Evolutionary conservation across 2,888 invertebrate species (phyloP), one percentile per base, ranked within the genome.

Genomic region (Dermolepida albohirtum): DNA sequence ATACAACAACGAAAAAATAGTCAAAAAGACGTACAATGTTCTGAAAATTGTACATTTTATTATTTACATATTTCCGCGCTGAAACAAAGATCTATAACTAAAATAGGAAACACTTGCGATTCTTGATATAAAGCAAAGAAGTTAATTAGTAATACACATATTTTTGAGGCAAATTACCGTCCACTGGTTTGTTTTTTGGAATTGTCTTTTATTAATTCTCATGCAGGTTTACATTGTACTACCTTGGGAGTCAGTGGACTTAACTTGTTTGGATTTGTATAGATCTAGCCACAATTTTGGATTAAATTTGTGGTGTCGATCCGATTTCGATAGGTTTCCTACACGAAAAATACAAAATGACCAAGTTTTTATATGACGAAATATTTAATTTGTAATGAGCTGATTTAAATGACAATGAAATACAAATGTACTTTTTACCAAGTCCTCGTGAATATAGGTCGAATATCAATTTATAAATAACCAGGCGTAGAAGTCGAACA

Each of bases 271-370:
- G 34, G 34, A 34, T 34, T 34, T 72, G 73, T 81, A 82, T 72
- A 78, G 72, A 73, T 81, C 77, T 62, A 74, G 77, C 83, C 83
- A 83, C 72, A 79, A 70, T 71, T 79, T 74, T 71, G 79, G 75
- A 41, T 79, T 78, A 75, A 82, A 82, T 57, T 77, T 74, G 73
- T 81, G 82, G 66, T 81, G 77, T 72, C 79, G 74, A 66, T 82
- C 82, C 22, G 67, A 67, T 59, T 69, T 65, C 44, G 52, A 40
- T 55, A 50, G 44, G 52, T 41, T 66, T 73, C 75, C 74, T 72
- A 67, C 14, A 65, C 64, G 68, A 51, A 10, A 34, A 34, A 34
- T 34, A 34, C 34, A 1, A 34, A 6, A 47, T 39, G 16, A 52
- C 49, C 12, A 66, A 29, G 34, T 47, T 47, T 64, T n/a, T 50